These are phyloP conservation scores for Rhimphoctona megacephalus DNA, from an alignment of 2,888 invertebrate species.

Conservation along the genomic window DNA sequence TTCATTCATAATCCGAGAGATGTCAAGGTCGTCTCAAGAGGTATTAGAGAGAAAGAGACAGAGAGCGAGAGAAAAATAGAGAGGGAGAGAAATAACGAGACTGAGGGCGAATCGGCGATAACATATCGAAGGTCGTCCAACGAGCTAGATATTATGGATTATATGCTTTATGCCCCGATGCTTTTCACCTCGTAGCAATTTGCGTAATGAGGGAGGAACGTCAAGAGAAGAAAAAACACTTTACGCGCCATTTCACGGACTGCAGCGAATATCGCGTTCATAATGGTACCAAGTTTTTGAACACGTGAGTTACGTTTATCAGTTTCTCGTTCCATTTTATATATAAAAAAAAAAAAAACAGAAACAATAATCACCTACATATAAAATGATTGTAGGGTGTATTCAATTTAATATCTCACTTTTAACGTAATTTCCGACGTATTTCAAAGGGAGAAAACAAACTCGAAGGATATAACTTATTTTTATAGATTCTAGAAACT, in stretches of 20 bases:
- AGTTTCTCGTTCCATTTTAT: neutral
- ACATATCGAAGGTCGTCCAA: conserved; percentile 54
- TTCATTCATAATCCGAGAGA: conserved; percentile 62
- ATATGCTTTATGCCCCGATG: conserved; percentile 34
- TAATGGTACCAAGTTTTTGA: neutral
- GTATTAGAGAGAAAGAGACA: conserved; percentile 39
- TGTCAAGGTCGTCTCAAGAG: conserved; percentile 56
- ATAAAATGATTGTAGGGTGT: neutral
- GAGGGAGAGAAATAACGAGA: conserved; percentile 1
- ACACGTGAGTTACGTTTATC: neutral
- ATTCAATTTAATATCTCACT: neutral
- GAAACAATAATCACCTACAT: neutral
- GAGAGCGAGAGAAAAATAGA: neutral
- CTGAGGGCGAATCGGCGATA: conserved; percentile 43
- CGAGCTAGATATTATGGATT: conserved; percentile 56
- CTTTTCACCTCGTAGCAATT: conserved; percentile 47
- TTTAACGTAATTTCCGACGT: neutral
- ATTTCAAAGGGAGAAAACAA: neutral
- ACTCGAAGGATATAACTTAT: neutral
- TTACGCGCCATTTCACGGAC: conserved; percentile 26
- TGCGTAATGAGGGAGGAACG: conserved; percentile 30
- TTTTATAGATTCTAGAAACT: neutral
- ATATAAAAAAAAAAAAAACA: no score
- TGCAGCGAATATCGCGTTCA: neutral
- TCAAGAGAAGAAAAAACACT: neutral